Evolutionary conservation across 2,113 vertebrate species (phyloP).

Genomic region (Narcine bancroftii): DNA sequence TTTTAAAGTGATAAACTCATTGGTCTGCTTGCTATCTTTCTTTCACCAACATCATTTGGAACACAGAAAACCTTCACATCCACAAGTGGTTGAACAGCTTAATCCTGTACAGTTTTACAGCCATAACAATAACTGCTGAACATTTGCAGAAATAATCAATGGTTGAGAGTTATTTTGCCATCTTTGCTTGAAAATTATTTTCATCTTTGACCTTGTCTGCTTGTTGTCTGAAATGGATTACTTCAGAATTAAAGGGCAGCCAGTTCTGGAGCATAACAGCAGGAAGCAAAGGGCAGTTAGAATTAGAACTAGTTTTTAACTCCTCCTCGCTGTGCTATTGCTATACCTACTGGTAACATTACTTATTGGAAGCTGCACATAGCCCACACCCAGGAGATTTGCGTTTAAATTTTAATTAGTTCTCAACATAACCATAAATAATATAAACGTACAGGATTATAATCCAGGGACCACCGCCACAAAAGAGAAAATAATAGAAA

Average conservation of each 20-base stretch:
- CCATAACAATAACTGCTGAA: neutral
- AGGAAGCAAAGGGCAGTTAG: conserved; percentile 20
- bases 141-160: neutral
- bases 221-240: neutral
- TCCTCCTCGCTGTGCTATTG: neutral
- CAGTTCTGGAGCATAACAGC: neutral
- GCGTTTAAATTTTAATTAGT: conserved; percentile 32
- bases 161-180: neutral
- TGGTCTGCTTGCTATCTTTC: neutral
- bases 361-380: neutral
- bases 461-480: neutral
- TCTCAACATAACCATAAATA: conserved; percentile 31
- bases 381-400: conserved; percentile 14
- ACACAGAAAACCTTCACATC: neutral
- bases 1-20: neutral
- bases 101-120: neutral
- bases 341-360: neutral
- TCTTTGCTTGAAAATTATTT: neutral
- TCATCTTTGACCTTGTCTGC: neutral
- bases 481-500: conserved; percentile 16
- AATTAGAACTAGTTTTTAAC: neutral
- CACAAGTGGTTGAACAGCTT: too few relatives aligned
- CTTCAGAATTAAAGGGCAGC: neutral
- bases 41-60: neutral
- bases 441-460: conserved; percentile 25